Evolutionary conservation across 2,888 invertebrate genomes (phyloP), one percentile per base, ranked within the genome.

Genomic region (Holacanthella duospinosa): DNA sequence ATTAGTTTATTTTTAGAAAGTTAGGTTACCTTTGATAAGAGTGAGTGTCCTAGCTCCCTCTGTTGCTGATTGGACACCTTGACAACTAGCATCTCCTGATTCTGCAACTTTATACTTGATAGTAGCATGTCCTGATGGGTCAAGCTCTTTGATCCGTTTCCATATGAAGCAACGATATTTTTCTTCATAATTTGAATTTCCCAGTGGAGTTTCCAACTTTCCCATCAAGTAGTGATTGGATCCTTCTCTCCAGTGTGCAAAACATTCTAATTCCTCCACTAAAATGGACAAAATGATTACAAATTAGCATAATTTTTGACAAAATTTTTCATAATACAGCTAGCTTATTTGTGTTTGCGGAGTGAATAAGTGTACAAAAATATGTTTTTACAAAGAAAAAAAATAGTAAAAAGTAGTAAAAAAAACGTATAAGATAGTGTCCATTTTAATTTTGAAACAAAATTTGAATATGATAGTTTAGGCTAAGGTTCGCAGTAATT

Each of bases 141-240:
- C 55, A 29, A 66, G 66, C 43, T 60, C 64, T 58, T 65, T 65
- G 74, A 66, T 75, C 71, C 87, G 88, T 81, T 91, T 91, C 80
- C 89, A 92, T 66, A 95, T 93, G 81, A 94, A 94, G 80, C 95
- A 95, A 72, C 94, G 83, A 81, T 91, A 94, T 69, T 91, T 85
- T 77, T 93, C 93, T 77, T 93, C 93, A 80, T 90, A 89, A 12
- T 66, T 66, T 9, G 66, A 64, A 0, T 61, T 59, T 64, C 89
- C 89, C 79, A 91, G 90, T 78, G 86, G 86, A 81, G 91, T 90
- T 74, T 89, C 88, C 65, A 93, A 84, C 78, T 90, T 87, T 63
- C 93, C 93, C 64, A 93, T 92, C 69, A 93, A 82, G 80, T 92
- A 93, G 64, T 92, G 84, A 61, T 89, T 86, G 75, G 91, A 91